phyloP scores from a whole-genome alignment of 2,113 vertebrate species.

The Menura novaehollandiae region DNA sequence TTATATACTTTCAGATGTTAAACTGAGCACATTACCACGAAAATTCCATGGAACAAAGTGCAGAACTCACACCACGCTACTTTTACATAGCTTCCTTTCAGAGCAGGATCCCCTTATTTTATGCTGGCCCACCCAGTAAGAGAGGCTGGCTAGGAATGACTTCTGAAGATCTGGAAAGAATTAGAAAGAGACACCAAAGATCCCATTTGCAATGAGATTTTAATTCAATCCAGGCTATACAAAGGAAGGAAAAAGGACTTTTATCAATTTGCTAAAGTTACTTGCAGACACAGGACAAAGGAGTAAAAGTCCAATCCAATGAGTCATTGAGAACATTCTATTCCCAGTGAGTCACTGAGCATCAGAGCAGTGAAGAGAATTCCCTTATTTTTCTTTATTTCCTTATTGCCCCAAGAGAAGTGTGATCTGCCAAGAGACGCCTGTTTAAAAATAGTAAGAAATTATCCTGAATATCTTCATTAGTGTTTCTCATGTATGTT shows the following conservation, averaged over 20 bases:
- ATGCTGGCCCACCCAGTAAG: neutral
- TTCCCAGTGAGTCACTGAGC: neutral
- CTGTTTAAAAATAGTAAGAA: neutral
- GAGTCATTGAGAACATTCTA: neutral
- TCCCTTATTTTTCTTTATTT: neutral
- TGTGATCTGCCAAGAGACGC: neutral
- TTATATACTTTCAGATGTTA: neutral
- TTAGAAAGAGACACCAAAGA: neutral
- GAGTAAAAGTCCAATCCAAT: neutral
- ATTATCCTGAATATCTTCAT: neutral
- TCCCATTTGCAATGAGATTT: neutral
- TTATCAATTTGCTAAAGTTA: neutral
- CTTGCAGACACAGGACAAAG: neutral
- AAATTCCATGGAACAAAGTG: neutral
- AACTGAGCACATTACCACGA: neutral
- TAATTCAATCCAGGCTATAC: neutral
- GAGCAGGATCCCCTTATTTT: neutral
- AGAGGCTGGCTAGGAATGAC: neutral
- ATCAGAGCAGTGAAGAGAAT: neutral
- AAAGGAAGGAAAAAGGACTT: neutral
- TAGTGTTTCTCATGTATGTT: neutral
- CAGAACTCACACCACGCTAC: neutral
- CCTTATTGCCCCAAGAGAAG: neutral
- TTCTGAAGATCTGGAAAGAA: neutral
- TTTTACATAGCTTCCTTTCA: neutral